Percentiles rank a stretch among this genome's conserved stretches.
Evolutionary conservation across 2,113 vertebrate species (phyloP).

Genomic region (Xyliphius kryptos): DNA sequence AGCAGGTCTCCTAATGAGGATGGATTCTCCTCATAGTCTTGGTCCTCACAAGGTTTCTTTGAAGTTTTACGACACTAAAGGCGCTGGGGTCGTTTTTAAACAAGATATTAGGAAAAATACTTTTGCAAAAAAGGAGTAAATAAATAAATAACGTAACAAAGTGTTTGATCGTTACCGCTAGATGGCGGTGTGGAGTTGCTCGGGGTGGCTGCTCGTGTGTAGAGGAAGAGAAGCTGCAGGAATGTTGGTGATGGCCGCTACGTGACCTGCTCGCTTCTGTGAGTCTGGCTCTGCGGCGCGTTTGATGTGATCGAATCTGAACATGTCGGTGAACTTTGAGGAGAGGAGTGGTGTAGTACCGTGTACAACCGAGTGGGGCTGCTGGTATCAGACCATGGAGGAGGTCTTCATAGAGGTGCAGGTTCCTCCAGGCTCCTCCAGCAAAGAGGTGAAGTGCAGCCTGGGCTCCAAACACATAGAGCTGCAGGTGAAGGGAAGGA

Average conservation of each 20-base stretch:
- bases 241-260: neutral
- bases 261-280: too few species aligned
- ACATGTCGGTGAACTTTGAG: constrained; percentile 88
- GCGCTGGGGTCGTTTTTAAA: too few species aligned
- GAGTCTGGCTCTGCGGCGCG: too few species aligned
- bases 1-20: too few species aligned
- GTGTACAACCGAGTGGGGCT: constrained; percentile 84
- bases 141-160: neutral
- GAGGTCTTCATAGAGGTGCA: constrained; percentile 89
- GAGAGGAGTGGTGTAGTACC: constrained; percentile 84
- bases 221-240: constrained; percentile 5
- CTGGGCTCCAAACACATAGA: constrained; percentile 74
- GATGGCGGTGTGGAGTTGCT: neutral
- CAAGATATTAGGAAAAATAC: too few species aligned
- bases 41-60: too few species aligned
- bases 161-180: neutral
- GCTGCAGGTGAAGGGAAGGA: constrained; percentile 71
- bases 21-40: too few species aligned
- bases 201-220: neutral
- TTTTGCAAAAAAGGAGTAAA: neutral
- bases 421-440: constrained; percentile 79
- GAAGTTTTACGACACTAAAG: too few species aligned
- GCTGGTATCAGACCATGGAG: constrained; percentile 93
- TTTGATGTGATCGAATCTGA: too few species aligned
- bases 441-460: constrained; percentile 76